phyloP scores from a whole-genome alignment of 2,797 vertebrate genomes.

The Acanthis flammea region DNA sequence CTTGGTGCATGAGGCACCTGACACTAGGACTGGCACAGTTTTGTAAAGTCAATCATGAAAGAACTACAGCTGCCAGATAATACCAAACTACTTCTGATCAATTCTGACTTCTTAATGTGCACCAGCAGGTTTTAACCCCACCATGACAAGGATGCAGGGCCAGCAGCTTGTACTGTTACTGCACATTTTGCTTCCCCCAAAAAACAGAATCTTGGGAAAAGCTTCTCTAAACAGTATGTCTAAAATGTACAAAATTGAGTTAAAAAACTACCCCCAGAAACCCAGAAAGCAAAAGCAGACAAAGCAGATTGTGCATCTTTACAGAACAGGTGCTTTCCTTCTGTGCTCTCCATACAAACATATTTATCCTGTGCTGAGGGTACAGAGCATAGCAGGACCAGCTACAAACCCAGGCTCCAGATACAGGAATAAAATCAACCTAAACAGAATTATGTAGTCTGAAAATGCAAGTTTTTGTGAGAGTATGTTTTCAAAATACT shows the following conservation, averaged over 20 bases:
- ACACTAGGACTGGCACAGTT: not conserved
- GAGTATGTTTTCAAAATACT: not conserved
- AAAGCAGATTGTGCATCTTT: not conserved
- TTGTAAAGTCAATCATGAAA: not conserved
- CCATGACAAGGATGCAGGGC: not conserved
- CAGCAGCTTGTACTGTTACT: not conserved
- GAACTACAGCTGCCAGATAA: not conserved
- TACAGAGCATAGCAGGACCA: not conserved
- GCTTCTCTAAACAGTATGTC: not conserved
- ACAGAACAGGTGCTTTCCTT: not conserved
- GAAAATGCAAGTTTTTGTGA: not conserved
- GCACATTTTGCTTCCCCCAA: not conserved
- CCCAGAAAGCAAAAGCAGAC: not conserved
- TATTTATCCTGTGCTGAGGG: not conserved
- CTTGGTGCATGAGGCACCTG: not conserved
- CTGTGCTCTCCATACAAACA: accelerated
- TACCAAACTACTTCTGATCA: not conserved
- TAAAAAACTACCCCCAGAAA: not conserved
- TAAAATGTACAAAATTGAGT: not conserved
- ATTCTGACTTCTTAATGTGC: not conserved
- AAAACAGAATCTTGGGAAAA: not conserved
- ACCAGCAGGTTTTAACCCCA: not conserved
- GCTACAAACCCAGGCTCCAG: not conserved
- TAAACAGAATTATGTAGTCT: not conserved
- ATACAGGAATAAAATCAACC: not conserved